Percentiles rank a stretch among this genome's conserved stretches.
These are phyloP conservation scores for Patiria miniata DNA, from an alignment of 35 echinoderm and acorn worm genomes.

Conservation along the genomic window DNA sequence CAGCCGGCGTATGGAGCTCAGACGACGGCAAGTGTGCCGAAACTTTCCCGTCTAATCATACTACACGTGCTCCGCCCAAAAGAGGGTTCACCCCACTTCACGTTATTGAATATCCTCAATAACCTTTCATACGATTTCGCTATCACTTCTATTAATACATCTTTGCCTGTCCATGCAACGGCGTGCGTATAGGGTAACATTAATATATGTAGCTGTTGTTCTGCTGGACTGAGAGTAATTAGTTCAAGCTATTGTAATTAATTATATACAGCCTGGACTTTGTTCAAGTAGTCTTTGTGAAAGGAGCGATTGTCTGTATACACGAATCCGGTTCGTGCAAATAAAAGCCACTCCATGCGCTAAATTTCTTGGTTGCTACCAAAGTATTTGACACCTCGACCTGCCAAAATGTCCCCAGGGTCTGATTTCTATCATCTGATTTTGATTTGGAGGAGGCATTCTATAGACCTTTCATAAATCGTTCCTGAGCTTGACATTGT, in stretches of 20 bases:
- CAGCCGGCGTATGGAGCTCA: neutral
- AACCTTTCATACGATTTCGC: neutral
- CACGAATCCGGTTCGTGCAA: constrained; percentile 5
- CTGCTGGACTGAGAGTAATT: neutral
- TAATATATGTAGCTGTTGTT: neutral
- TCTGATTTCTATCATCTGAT: too few relatives aligned
- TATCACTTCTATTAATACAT: neutral
- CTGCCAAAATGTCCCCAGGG: too few relatives aligned
- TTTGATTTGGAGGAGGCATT: too few relatives aligned
- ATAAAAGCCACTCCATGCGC: neutral
- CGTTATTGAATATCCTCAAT: constrained; percentile 3
- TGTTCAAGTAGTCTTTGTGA: constrained; percentile 13
- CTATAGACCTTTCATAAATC: too few relatives aligned
- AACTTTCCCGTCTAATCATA: neutral
- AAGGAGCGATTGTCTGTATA: too few relatives aligned
- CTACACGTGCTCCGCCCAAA: constrained; percentile 6
- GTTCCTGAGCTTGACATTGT: too few relatives aligned
- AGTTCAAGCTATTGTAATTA: constrained; percentile 1
- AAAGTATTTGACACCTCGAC: too few relatives aligned
- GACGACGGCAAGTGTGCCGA: neutral
- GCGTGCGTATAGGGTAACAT: neutral
- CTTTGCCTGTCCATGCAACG: neutral
- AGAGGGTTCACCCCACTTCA: neutral
- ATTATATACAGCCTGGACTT: neutral
- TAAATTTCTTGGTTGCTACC: constrained; percentile 22